These are phyloP conservation scores for Phymatocera aterrima DNA, from an alignment of 2,888 invertebrate genomes.

Conservation along the genomic window DNA sequence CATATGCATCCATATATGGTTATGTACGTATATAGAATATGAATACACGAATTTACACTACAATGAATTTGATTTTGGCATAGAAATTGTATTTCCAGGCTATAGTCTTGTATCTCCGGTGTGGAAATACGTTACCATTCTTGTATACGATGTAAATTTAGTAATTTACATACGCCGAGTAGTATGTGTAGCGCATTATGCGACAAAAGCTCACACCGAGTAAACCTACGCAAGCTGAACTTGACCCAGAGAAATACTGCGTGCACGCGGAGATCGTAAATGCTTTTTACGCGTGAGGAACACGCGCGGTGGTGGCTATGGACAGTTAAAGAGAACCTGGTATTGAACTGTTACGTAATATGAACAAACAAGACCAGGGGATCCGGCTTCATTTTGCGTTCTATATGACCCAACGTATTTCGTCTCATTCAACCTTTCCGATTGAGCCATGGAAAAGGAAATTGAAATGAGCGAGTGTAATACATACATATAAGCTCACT, in stretches of 20 bases:
- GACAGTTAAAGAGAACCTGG: background rate
- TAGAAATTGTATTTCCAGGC: background rate
- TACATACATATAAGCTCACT: background rate
- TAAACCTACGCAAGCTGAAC: background rate
- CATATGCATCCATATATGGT: background rate
- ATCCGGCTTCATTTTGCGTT: background rate
- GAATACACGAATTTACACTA: background rate
- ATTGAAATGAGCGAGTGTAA: background rate
- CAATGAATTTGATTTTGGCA: background rate
- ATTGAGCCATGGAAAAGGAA: background rate
- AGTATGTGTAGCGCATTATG: background rate
- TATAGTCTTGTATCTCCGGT: background rate
- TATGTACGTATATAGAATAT: background rate
- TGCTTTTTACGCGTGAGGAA: background rate
- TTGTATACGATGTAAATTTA: background rate
- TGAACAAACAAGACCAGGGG: slow-evolving; percentile 23
- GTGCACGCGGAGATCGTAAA: slow-evolving; percentile 14
- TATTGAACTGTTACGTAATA: background rate
- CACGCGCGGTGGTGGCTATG: slow-evolving; percentile 11
- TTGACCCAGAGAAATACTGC: background rate
- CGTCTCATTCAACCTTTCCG: background rate
- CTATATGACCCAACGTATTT: background rate
- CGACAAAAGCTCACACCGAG: background rate
- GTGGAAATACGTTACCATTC: background rate
- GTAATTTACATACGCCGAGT: too few species aligned